Base-by-base conservation (phyloP, 53 echinoderm and acorn worm genomes). In the Henricia sp. region DNA sequence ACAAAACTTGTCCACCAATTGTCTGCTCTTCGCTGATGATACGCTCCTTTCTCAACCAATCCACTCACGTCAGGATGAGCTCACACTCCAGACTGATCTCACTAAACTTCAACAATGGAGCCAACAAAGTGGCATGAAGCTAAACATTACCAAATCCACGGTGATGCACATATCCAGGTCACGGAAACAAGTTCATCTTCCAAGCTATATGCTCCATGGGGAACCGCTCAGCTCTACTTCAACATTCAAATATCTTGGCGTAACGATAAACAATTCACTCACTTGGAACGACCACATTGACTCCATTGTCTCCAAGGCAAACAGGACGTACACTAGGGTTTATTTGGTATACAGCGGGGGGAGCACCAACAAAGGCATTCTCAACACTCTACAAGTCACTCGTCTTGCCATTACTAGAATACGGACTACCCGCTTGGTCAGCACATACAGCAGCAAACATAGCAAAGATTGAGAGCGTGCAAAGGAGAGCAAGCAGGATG, bases 11-110 rank as follows among this genome's bases (percentile, higher is more conserved):
- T 37, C 16, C 8, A 50, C 67, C 6, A 30, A 29, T n/a, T 28
- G 28, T 58, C 21, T 37, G n/a, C 59, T 82, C 8, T 82, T 82
- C 50, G 82, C 82, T 17, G 82, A 82, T 24, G 82, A 82, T 37
- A 78, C 80, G 0, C 62, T 78, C 27, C 26, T 72, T 17, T 72
- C 43, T 4, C 51, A 30, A 25, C 75, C 75, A 53, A 74, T 74
- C 24, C 3, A 30, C n/a, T 74, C 56, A 21, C 33, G 19, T 39
- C 17, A 55, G 20, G 75, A 74, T 32, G 75, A 74, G 17, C 23
- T 56, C 55, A 25, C 25, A 20, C 39, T 74, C 42, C 53, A 74
- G 14, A 37, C 55, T 0, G 56, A 55, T 33, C 41, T 74, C 29
- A 55, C 35, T n/a, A 2, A 6, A 52, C 54, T 74, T 55, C 19